Conservation (phyloP, 2,888 invertebrate genomes). For the Gnatocerus cornutus region DNA sequence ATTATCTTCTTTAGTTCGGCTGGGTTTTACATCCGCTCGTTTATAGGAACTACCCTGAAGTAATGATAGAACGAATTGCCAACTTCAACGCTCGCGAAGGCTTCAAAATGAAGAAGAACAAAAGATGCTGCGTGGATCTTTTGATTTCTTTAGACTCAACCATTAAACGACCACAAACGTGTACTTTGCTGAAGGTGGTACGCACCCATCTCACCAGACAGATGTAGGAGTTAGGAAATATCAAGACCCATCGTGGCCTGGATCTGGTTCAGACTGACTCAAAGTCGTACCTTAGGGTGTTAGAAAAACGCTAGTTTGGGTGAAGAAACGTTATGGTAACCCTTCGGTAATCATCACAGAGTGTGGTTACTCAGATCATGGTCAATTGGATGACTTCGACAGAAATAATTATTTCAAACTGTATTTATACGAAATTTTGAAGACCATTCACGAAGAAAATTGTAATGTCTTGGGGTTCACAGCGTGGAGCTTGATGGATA, state of each 20-base stretch:
- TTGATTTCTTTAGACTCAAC: conserved; percentile 77
- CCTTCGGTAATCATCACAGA: conserved; percentile 75
- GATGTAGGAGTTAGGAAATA: conserved; percentile 42
- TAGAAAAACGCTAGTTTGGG: conserved; percentile 73
- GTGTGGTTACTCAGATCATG: conserved; percentile 73
- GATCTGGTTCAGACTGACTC: conserved; percentile 25
- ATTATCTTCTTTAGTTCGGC: conserved; percentile 53
- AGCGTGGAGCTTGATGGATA: conserved; percentile 64
- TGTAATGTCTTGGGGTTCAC: conserved; percentile 69
- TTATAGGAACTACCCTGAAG: conserved; percentile 73
- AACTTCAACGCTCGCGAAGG: conserved; percentile 70
- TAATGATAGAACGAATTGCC: conserved; percentile 65
- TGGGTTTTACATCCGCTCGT: conserved; percentile 70
- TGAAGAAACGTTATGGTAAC: conserved; percentile 67
- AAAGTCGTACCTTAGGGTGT: conserved; percentile 76
- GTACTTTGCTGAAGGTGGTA: conserved; percentile 61
- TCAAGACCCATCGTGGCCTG: conserved; percentile 44
- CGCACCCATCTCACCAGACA: conserved; percentile 25
- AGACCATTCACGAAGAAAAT: conserved; percentile 66
- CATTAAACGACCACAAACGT: conserved; percentile 74
- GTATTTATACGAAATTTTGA: conserved; percentile 71
- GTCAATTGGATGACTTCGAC: conserved; percentile 72
- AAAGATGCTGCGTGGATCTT: conserved; percentile 68
- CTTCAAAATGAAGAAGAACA: conserved; percentile 71
- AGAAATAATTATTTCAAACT: conserved; percentile 73